Base-by-base conservation (phyloP, 1,140 invertebrate species). In the Drosophila dunni region DNA sequence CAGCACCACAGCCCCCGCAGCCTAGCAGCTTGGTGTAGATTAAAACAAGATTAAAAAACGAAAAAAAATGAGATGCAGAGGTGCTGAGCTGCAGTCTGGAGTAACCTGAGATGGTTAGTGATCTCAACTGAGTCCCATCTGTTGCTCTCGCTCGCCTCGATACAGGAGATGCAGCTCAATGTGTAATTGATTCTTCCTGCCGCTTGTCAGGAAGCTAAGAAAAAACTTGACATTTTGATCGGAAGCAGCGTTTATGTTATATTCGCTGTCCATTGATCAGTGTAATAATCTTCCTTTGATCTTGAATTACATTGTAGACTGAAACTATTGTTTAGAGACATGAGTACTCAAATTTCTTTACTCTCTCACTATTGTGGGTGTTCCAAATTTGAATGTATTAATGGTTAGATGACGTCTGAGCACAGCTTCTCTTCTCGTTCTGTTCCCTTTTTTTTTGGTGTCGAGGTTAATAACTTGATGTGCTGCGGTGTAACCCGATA, bases 211-310 rank as follows among this genome's bases (percentile, higher is more conserved):
- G 83, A 86, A 86, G 74, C 77, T 54, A 71, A 65, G 60, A 77
- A 84, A 77, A 81, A 53, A 61, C 62, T 36, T 33, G 46, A 84
- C 80, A 88, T 54, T 38, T 38, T 13, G 77, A 84, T 89, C 84
- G 83, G 83, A 88, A 88, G 83, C 80, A 88, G 60, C 69, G 80
- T 67, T 79, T 70, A 84, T 69, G 61, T 53, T 69, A 68, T 54
- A 20, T 20, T 46, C 69, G 53, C 51, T 81, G 73, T 65, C 69
- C 84, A 88, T 67, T 78, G 84, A 78, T 89, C 80, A 84, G 84
- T 75, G 74, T 78, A 89, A 88, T 75, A 65, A 71, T 89, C 84
- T 80, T 89, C 84, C 84, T 75, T 75, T 72, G 61, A 89, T 89
- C 83, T 88, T 88, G 69, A 78, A 65, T 85, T 85, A 63, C 78